A percentile compares a stretch with the other conserved stretches of the same genome.
Conservation (phyloP, 2,113 vertebrate genomes). For the Zapus hudsonius region DNA sequence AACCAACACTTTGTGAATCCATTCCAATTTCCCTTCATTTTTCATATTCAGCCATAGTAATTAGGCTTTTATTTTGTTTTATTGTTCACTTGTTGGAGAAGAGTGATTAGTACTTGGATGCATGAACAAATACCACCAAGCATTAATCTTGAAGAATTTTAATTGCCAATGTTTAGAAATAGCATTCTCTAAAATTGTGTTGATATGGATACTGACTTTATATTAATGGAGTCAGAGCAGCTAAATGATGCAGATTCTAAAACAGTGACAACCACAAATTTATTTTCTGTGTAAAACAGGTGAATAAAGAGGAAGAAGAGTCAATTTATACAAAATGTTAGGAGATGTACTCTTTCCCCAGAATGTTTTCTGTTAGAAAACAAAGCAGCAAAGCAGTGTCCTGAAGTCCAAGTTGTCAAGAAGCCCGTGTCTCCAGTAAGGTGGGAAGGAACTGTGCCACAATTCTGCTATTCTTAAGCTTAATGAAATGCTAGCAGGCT, state of each 20-base stretch:
- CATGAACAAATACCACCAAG: not conserved
- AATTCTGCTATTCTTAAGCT: constrained; percentile 69
- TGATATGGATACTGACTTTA: not conserved
- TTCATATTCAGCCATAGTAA: constrained; percentile 22
- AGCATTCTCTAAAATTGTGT: constrained; percentile 1
- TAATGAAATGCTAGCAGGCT: constrained; percentile 78
- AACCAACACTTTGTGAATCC: not conserved
- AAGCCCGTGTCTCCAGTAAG: constrained; percentile 53
- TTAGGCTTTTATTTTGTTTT: constrained; percentile 36
- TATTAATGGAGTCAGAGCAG: not conserved
- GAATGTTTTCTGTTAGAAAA: constrained; percentile 33
- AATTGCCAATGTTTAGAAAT: not conserved
- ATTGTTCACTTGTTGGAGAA: constrained; percentile 31
- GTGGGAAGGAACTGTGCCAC: constrained; percentile 69
- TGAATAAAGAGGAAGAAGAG: not conserved
- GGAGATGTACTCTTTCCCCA: not conserved
- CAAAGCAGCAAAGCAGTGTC: constrained; percentile 2
- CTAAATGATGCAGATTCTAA: not conserved
- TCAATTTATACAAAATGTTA: not conserved
- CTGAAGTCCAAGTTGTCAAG: constrained; percentile 58
- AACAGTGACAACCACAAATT: constrained; percentile 32
- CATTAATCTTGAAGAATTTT: constrained; percentile 24
- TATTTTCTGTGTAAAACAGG: not conserved
- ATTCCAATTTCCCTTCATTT: constrained; percentile 6
- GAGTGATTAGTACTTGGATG: not conserved